Evolutionary conservation across 2,797 vertebrate species (phyloP), one percentile per base, ranked within the genome.

Genomic region (Eremophila alpestris): DNA sequence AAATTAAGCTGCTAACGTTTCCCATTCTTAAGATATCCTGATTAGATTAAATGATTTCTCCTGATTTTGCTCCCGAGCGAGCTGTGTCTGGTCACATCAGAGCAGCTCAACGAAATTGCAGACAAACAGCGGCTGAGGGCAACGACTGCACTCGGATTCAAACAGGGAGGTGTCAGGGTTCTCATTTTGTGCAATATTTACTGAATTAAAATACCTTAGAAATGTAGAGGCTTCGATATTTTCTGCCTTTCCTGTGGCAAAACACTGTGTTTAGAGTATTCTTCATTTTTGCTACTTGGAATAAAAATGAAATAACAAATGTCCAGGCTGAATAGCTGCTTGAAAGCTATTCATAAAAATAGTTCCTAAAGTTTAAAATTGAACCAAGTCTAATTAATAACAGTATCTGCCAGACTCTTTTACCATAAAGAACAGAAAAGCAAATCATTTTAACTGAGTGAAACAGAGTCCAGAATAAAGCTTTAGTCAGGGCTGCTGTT

Each of bases 1-100:
- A 97, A 97, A 97, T 97, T 93, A 96, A 84, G 94, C 95, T 93
- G 95, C 97, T 96, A 97, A 95, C 93, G 49, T 95, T 97, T 95
- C 88, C 96, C 92, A 73, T 95, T 97, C 97, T 97, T 95, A 97
- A 97, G 93, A 96, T 96, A 84, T 81, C 60, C 95, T 97, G 97
- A 97, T 98, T 97, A 97, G 97, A 97, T 98, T 96, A 97, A 97
- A 98, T 97, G 95, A 97, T 97, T 97, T 93, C 85, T 97, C 92
- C 83, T 97, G 95, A 97, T 97, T 97, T 96, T 41, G 49, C 91
- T 92, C 27, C 96, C 93, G 95, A 95, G 90, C 58, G 95, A 97
- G 74, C 96, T 94, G 83, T 89, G 89, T 63, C 93, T 96, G 93
- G 90, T 97, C 96, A 85, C 90, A 97, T 95, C 96, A 96, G 92